A percentile compares a stretch with the other conserved stretches of the same genome.
phyloP scores from a whole-genome alignment of 2,113 vertebrate genomes.

The Uria lomvia region DNA sequence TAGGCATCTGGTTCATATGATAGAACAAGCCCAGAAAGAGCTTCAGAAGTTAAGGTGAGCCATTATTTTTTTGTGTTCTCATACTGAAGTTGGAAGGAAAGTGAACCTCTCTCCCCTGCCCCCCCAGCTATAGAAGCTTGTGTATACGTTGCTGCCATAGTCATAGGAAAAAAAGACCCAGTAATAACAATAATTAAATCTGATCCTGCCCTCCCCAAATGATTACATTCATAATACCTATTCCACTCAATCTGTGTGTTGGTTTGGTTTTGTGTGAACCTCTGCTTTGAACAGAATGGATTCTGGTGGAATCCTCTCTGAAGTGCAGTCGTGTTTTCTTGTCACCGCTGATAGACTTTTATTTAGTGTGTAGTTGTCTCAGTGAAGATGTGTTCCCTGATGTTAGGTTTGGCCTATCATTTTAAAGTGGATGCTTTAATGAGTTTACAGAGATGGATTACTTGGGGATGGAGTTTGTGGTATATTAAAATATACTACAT shows the following conservation, averaged over 20 bases:
- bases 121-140: fast-evolving
- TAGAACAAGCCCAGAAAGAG: conserved; percentile 95
- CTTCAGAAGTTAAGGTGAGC: conserved; percentile 92
- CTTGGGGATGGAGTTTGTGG: not conserved
- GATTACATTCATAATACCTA: not conserved
- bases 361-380: not conserved
- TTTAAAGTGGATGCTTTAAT: not conserved
- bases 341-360: not conserved
- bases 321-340: not conserved
- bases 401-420: not conserved
- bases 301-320: not conserved
- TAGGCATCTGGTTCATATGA: conserved; percentile 95
- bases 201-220: not conserved
- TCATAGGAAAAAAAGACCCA: not conserved
- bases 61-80: not conserved
- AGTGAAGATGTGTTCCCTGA: not conserved
- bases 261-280: not conserved
- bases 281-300: not conserved
- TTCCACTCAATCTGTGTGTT: not conserved
- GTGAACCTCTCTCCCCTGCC: not conserved
- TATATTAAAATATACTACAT: not conserved
- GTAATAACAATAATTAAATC: not conserved
- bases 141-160: not conserved
- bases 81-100: not conserved
- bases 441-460: not conserved